Base-by-base conservation (phyloP, 1,140 invertebrate genomes). In the Oscheius sp. region DNA sequence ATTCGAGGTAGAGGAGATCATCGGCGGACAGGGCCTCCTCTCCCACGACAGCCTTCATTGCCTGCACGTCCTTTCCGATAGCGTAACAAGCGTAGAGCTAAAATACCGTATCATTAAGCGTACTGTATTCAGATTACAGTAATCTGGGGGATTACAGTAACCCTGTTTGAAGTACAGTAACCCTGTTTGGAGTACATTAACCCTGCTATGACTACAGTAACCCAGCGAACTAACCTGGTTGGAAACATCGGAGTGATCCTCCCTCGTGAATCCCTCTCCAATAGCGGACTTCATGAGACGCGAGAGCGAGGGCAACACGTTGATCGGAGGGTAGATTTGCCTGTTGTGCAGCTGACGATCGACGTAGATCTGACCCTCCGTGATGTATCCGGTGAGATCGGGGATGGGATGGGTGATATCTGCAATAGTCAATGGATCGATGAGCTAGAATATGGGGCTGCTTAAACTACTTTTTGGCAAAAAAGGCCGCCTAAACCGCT, bases 261-360 rank as follows among this genome's bases (percentile, higher is more conserved):
- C 95, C 77, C 95, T 89, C 0, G 95, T 97, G 94, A 97, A 97
- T 52, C 91, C 92, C 84, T 97, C 94, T 73, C 95, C 95, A 85
- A 97, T 97, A 85, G 95, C 95, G 80, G 95, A 97, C 86, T 98
- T 98, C 95, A 98, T 98, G 75, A 97, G 88, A 90, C 95, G 93
- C 62, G 93, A 95, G 77, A 98, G 88, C 2, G 95, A 97, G 15
- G 95, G 95, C 77, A 98, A 87, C 77, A 98, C 95, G 85, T 97
- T 97, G 75, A 98, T 92, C 69, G 95, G 95, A 64, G 95, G 95
- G 87, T 97, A 97, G 82, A 97, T 96, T 83, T 97, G 93, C 86
- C 94, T 89, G 87, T 97, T 97, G 87, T 96, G 92, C 71, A 97
- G 87, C 85, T 96, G 94, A 86, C 94, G 89, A 87, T 97, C 94